Conservation (phyloP, 1,140 invertebrate genomes). For the Plodia interpunctella region DNA sequence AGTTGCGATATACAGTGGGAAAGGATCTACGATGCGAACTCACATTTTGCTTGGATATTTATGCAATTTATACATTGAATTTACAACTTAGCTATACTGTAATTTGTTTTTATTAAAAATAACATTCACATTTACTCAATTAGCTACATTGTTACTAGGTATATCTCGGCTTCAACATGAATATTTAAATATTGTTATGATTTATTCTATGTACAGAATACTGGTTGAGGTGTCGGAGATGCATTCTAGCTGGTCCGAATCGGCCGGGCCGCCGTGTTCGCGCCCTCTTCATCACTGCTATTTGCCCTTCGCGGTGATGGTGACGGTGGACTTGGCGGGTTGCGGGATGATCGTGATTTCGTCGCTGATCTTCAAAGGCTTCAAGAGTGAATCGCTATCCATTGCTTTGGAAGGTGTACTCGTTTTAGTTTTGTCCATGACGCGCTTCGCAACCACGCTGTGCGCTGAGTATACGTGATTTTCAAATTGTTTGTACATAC, state of each 20-base stretch:
- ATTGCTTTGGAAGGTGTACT: constrained; percentile 59
- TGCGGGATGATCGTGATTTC: constrained; percentile 95
- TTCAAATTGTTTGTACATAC: constrained; percentile 97
- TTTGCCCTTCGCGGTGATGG: constrained; percentile 67
- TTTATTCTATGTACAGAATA: constrained; percentile 69
- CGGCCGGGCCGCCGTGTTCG: constrained; percentile 26
- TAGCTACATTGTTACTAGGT: constrained; percentile 52
- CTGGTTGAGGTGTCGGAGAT: constrained; percentile 54
- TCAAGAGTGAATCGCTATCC: constrained; percentile 84
- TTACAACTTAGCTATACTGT: constrained; percentile 44
- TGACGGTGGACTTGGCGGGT: constrained; percentile 78
- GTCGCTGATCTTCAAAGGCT: constrained; percentile 93
- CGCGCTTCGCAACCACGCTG: constrained; percentile 90
- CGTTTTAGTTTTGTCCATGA: constrained; percentile 87
- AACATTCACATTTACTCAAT: constrained; percentile 52
- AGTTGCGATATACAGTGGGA: constrained; percentile 41
- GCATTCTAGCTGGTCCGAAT: constrained; percentile 36
- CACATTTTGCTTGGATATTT: constrained; percentile 40
- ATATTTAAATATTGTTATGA: constrained; percentile 49
- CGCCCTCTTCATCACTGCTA: constrained; percentile 49
- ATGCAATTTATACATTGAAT: constrained; percentile 67
- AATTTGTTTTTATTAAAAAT: constrained; percentile 46
- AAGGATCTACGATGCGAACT: constrained; percentile 30
- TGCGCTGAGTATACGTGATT: constrained; percentile 96
- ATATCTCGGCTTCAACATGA: constrained; percentile 44